Evolutionary conservation across 2,888 invertebrate species (phyloP), one percentile per base, ranked within the genome.

Genomic region (Torymus aiolomorphi): DNA sequence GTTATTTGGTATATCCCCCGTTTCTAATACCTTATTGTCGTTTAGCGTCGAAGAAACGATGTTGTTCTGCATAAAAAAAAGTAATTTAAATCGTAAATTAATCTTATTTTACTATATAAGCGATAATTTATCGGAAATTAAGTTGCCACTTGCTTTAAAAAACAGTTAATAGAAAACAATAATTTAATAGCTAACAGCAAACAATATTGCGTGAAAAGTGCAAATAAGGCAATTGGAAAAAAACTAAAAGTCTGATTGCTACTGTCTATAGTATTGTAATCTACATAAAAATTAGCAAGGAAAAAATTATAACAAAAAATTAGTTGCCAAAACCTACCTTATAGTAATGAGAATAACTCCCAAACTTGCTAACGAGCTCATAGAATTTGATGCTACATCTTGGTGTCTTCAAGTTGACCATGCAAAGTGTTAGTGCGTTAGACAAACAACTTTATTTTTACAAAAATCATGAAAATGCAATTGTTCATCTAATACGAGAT

Each of bases 341-440:
- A 82, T 81, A 82, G 84, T 83, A 85, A 86, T 85, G 85, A 84
- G 86, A 84, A 84, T 83, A 86, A 81, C 85, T 86, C 83, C 86
- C 88, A 82, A 88, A 88, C 87, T 87, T 88, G 88, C 86, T 86
- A 86, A 87, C 85, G 87, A 88, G 88, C 85, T 88, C 86, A 88
- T 87, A 86, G 87, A 88, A 86, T 87, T 87, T 85, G 85, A 83
- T 86, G 87, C 87, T 87, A 88, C 86, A 84, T 87, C 88, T 87
- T 84, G 87, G 83, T 85, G 88, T 84, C 88, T 88, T 87, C 86
- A 81, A 84, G 84, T 86, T 85, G 86, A 87, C 84, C 88, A 88
- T 88, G 88, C 88, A 88, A 88, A 87, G 87, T 87, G 87, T 88
- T 87, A 88, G 88, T 87, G 86, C 84, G 85, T 87, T 87, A 86